These are phyloP conservation scores for Chromis chromis DNA, from an alignment of 2,797 vertebrate genomes.

Conservation along the genomic window DNA sequence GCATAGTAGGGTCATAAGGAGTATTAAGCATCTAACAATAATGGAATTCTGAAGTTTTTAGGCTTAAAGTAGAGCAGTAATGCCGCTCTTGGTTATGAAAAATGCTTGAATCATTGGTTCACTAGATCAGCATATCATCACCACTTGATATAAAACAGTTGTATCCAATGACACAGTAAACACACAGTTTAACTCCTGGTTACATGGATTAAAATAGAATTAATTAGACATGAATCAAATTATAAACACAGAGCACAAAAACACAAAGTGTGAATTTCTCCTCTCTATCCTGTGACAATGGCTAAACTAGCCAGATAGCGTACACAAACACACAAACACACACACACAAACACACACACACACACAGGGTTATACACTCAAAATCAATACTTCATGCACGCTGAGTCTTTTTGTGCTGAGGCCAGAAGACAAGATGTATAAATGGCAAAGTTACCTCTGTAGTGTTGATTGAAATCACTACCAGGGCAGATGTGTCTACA, in stretches of 20 bases:
- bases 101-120: background rate
- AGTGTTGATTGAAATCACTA: slow-evolving; percentile 41
- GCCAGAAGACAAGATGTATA: slow-evolving; percentile 43
- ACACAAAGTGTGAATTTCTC: slow-evolving; percentile 14
- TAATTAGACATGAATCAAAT: background rate
- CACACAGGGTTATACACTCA: slow-evolving; percentile 4
- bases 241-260: slow-evolving; percentile 2
- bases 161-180: slow-evolving; percentile 8
- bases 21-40: background rate
- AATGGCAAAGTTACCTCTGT: slow-evolving; percentile 63
- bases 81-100: background rate
- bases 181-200: slow-evolving; percentile 9
- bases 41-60: background rate
- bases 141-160: background rate
- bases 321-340: too few species aligned
- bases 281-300: background rate
- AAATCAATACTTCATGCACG: slow-evolving; percentile 51
- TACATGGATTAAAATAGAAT: background rate
- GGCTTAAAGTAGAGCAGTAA: background rate
- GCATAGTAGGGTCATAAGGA: background rate
- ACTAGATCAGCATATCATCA: background rate
- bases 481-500: slow-evolving; percentile 9
- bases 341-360: too few species aligned
- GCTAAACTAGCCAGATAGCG: background rate
- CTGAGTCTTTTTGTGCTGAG: slow-evolving; percentile 49